phyloP scores from a whole-genome alignment of 1,140 invertebrate genomes.

The Eriocheir sinensis region DNA sequence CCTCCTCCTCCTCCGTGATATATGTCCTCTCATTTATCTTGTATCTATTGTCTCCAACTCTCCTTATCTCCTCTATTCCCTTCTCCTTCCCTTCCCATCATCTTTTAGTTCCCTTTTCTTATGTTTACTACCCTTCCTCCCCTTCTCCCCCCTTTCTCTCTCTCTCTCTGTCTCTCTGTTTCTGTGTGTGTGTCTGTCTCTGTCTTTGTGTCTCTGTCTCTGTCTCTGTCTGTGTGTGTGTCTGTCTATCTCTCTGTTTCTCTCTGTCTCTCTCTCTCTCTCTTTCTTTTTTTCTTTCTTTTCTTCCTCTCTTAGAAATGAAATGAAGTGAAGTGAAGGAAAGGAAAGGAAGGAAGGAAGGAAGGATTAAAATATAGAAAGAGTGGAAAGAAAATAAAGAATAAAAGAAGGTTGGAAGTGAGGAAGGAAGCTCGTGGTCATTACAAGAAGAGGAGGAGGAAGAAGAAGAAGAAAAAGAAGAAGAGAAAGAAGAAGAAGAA shows the following conservation, averaged over 20 bases:
- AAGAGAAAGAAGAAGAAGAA: too few species aligned
- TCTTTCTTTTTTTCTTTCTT: background rate
- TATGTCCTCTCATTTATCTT: background rate
- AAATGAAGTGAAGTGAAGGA: background rate
- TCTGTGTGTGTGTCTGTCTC: background rate
- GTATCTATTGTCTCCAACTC: too few species aligned
- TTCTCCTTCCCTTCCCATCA: background rate
- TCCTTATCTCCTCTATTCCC: background rate
- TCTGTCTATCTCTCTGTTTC: background rate
- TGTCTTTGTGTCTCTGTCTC: too few species aligned
- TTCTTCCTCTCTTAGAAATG: too few species aligned
- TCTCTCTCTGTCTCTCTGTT: background rate
- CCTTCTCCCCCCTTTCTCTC: constrained; percentile 30
- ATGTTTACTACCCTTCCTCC: background rate
- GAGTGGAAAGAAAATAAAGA: too few species aligned
- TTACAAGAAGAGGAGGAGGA: background rate
- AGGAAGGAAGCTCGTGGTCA: too few species aligned
- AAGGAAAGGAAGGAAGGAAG: background rate
- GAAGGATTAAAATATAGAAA: too few species aligned
- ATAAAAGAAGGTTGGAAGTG: too few species aligned
- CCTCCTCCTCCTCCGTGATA: background rate
- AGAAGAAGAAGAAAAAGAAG: too few species aligned
- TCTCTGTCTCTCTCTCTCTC: background rate
- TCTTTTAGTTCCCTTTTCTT: background rate
- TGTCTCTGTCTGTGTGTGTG: background rate